A percentile compares a stretch with the other conserved stretches of the same genome.
phyloP scores from a whole-genome alignment of 2,113 vertebrate species.

The Gadus macrocephalus region DNA sequence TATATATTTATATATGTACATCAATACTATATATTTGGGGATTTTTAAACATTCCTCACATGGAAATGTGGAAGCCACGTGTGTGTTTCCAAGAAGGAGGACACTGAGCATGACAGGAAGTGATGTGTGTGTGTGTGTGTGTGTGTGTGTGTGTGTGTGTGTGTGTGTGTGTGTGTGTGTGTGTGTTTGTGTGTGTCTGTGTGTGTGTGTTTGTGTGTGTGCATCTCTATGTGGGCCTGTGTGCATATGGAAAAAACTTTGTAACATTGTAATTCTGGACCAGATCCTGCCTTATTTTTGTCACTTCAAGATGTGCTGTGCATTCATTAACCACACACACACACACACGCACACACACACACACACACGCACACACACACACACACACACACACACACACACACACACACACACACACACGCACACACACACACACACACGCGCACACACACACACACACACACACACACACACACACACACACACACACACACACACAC shows the following conservation, averaged over 20 bases:
- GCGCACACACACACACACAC: background rate
- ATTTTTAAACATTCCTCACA: too few species aligned
- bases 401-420: too few species aligned
- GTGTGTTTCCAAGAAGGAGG: background rate
- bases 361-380: background rate
- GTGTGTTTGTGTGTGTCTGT: too few species aligned
- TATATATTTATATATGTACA: too few species aligned
- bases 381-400: background rate
- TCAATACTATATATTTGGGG: too few species aligned
- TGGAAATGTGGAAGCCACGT: background rate
- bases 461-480: slow-evolving; percentile 1
- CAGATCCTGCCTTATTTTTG: slow-evolving; percentile 54
- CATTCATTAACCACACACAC: background rate
- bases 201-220: background rate
- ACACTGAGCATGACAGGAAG: too few species aligned
- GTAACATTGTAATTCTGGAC: slow-evolving; percentile 41
- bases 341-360: too few species aligned
- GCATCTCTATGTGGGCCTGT: background rate
- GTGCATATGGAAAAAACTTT: slow-evolving; percentile 19
- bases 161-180: too few species aligned
- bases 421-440: slow-evolving; percentile 16
- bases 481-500: slow-evolving; percentile 17
- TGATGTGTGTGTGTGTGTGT: slow-evolving; percentile 16
- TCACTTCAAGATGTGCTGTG: slow-evolving; percentile 27
- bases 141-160: background rate